Conservation (phyloP, 1,140 invertebrate genomes). For the Drosophila eugracilis region DNA sequence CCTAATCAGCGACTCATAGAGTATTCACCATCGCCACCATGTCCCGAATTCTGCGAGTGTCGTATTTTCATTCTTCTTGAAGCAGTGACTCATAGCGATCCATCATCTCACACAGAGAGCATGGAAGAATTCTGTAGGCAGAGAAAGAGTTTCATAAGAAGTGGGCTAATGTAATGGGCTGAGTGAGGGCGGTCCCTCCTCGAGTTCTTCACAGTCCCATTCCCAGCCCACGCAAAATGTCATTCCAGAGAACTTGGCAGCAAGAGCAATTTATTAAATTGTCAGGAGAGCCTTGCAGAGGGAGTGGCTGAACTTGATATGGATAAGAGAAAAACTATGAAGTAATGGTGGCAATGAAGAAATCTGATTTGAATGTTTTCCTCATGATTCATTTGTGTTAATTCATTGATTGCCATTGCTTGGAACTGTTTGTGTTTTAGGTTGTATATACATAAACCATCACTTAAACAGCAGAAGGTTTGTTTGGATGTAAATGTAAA, state of each 20-base stretch:
- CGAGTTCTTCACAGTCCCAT: slow-evolving; percentile 45
- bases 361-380: slow-evolving; percentile 46
- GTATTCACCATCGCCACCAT: slow-evolving; percentile 6
- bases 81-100: slow-evolving; percentile 31
- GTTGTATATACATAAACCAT: slow-evolving; percentile 38
- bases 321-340: slow-evolving; percentile 37
- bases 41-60: slow-evolving; percentile 15
- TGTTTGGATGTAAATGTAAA: slow-evolving; percentile 54
- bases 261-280: slow-evolving; percentile 54
- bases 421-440: slow-evolving; percentile 13
- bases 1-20: slow-evolving; percentile 19
- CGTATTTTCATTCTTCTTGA: slow-evolving; percentile 25
- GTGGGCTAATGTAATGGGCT: slow-evolving; percentile 24
- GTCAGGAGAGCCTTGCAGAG: slow-evolving; percentile 13
- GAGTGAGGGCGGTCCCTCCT: slow-evolving; percentile 25
- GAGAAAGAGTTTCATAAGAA: slow-evolving; percentile 13
- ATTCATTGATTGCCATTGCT: slow-evolving; percentile 41
- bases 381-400: slow-evolving; percentile 32
- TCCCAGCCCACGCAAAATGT: slow-evolving; percentile 39
- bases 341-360: slow-evolving; percentile 15
- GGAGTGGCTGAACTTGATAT: slow-evolving; percentile 10
- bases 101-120: slow-evolving; percentile 25
- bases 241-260: slow-evolving; percentile 24
- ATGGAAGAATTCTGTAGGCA: slow-evolving; percentile 11
- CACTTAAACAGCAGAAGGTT: slow-evolving; percentile 48